Conservation (phyloP, 2,113 vertebrate genomes). For the Neodon shergylaensis region DNA sequence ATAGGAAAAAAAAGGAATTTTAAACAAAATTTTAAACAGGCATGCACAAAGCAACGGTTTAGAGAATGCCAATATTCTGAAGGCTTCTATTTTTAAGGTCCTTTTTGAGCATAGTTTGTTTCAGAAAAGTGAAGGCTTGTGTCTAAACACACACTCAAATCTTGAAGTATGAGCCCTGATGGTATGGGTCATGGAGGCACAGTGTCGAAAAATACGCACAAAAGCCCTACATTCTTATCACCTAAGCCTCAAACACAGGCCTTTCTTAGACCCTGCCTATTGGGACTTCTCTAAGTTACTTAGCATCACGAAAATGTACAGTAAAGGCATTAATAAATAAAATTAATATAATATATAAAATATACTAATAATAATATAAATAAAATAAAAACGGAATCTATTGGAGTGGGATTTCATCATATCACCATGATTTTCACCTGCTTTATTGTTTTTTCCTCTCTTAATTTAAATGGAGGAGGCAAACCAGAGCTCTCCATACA, state of each 20-base stretch:
- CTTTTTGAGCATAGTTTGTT: background rate
- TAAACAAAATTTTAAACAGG: constrained; percentile 56
- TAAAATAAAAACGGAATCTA: background rate
- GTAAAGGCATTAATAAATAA: background rate
- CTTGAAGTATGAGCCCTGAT: constrained; percentile 76
- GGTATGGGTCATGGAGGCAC: constrained; percentile 75
- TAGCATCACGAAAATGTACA: background rate
- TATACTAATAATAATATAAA: background rate
- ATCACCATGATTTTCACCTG: background rate
- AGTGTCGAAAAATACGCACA: background rate
- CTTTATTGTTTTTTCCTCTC: background rate
- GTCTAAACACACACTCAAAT: background rate
- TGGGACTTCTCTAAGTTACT: background rate
- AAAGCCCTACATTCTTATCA: background rate
- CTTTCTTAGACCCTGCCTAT: background rate
- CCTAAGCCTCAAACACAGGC: background rate
- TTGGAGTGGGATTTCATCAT: too few species aligned
- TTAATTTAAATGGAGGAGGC: background rate
- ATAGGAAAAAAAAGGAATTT: constrained; percentile 57
- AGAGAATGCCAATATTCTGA: constrained; percentile 26
- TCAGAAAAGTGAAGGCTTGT: constrained; percentile 44
- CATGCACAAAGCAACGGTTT: background rate
- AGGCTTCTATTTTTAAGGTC: constrained; percentile 42
- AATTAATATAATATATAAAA: too few species aligned
- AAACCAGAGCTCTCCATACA: background rate